Evolutionary conservation across 2,113 vertebrate species (phyloP), one percentile per base, ranked within the genome.

Genomic region (Phylloscopus trochilus): DNA sequence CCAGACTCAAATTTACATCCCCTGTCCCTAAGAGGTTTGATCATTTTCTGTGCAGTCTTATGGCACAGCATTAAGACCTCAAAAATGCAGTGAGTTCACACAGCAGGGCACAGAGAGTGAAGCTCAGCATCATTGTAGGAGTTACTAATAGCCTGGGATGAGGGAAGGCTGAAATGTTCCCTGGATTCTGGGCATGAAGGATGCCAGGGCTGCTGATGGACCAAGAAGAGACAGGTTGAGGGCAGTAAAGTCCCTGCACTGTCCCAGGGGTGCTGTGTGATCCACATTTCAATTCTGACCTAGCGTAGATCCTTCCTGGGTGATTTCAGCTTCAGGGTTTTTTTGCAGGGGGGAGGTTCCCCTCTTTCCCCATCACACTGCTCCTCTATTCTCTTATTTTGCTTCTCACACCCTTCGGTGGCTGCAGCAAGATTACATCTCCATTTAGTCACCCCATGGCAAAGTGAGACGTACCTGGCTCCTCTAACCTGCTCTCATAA

Each of bases 401-500:
- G 52, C 67, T 51, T 30, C 44, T 90, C 39, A 26, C 51, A 51
- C 30, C 67, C 78, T 47, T 85, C 0, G 0, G 53, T 28, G 39
- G 11, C 62, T 90, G 85, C 68, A 0, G 1, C 63, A 81, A 70
- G 68, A 74, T 92, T 73, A 82, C 13, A 4, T 70, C 91, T 89
- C 91, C 67, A 80, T 63, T 95, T 33, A 94, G 63, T 52, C 82
- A 77, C 73, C 82, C 63, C 1, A 0, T 26, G 64, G 75, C 22
- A 6, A 85, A 91, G 75, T 27, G 87, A 93, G 90, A 90, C 0
- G 1, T 31, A 85, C 67, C 84, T 83, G 82, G 76, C 68, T 85
- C 74, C 23, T 62, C 27, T 85, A 92, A 94, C 68, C 90, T 62
- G 59, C 82, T 63, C 72, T 86, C 82, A 88, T 94, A 96, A 95